Evolutionary conservation across 2,888 invertebrate genomes (phyloP).

Genomic region (Trachelus troglodyta): DNA sequence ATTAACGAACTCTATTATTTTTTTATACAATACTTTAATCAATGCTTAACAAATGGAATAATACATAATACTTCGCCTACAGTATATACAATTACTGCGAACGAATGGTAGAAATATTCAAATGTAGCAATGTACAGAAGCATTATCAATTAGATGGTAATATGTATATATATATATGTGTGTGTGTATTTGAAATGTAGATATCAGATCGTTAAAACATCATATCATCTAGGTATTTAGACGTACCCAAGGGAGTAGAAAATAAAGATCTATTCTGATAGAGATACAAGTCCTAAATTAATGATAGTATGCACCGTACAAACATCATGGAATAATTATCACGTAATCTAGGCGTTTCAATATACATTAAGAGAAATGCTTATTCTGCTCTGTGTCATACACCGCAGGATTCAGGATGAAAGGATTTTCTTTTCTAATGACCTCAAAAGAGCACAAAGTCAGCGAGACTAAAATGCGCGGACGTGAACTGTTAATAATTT

Average conservation of each 20-base stretch:
- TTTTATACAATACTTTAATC: conserved; percentile 58
- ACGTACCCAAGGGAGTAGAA: conserved; percentile 25
- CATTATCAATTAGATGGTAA: conserved; percentile 44
- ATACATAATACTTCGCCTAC: conserved; percentile 57
- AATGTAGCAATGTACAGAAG: conserved; percentile 53
- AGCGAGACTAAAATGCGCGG: neutral
- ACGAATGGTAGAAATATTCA: conserved; percentile 35
- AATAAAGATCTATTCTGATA: conserved; percentile 37
- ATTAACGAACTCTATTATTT: conserved; percentile 17
- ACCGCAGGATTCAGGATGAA: neutral
- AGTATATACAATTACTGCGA: conserved; percentile 53
- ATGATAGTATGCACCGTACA: conserved; percentile 1
- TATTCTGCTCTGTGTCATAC: neutral
- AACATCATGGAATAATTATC: conserved; percentile 3
- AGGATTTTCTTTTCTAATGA: neutral
- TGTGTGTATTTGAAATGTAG: conserved; percentile 25
- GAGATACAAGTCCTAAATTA: conserved; percentile 5
- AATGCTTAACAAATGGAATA: conserved; percentile 62
- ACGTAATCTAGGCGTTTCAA: neutral
- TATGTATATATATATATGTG: conserved; percentile 30
- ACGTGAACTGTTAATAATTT: neutral
- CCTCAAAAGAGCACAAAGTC: neutral
- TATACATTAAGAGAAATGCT: neutral
- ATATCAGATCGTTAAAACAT: conserved; percentile 49
- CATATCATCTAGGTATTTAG: conserved; percentile 26